These are phyloP conservation scores for Psittacula derbiana DNA, from an alignment of 2,797 vertebrate species.

Conservation along the genomic window DNA sequence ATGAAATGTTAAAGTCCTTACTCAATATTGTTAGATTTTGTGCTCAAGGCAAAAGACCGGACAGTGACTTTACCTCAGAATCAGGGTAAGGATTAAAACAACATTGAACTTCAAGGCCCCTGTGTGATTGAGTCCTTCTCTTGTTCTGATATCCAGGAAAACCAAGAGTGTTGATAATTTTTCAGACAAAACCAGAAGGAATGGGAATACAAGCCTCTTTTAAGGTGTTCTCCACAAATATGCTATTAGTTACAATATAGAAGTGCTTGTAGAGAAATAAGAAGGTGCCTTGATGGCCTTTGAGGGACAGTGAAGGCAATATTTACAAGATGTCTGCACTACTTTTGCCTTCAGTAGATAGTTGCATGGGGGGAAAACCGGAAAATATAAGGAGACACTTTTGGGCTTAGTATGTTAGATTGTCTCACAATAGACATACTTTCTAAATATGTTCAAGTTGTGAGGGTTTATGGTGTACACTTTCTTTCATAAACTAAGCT, in stretches of 20 bases:
- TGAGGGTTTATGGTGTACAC: background rate
- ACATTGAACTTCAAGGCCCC: background rate
- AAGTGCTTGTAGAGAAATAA: background rate
- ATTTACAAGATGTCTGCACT: background rate
- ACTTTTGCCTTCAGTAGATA: background rate
- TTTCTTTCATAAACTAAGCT: background rate
- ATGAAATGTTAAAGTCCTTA: background rate
- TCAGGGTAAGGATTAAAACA: background rate
- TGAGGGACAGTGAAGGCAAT: background rate
- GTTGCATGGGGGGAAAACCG: background rate
- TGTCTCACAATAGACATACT: background rate
- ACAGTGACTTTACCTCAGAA: background rate
- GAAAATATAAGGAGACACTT: background rate
- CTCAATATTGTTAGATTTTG: background rate
- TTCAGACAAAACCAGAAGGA: background rate
- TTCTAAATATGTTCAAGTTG: background rate
- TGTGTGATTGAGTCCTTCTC: background rate
- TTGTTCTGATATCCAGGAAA: background rate
- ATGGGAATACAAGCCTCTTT: background rate
- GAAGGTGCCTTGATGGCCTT: background rate
- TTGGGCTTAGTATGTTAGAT: background rate
- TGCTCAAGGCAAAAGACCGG: constrained; percentile 1
- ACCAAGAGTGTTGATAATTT: background rate
- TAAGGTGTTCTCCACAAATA: background rate
- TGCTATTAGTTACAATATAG: background rate